Base-by-base conservation (phyloP, 2,888 invertebrate species). In the Epinotia demarniana region DNA sequence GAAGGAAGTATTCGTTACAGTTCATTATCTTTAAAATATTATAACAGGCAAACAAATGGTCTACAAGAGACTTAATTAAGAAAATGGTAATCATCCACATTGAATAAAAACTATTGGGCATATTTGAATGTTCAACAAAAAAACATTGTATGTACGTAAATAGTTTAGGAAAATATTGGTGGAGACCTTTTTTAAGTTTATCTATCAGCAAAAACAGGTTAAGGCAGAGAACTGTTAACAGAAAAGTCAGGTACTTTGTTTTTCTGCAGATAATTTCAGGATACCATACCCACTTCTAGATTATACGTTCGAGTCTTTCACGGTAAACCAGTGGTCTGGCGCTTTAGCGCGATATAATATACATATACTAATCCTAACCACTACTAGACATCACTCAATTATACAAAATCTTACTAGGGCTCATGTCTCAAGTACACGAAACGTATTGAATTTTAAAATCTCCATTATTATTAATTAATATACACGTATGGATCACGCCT, bases 191-290 rank as follows among this genome's bases (percentile, higher is more conserved):
- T 53, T 46, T 46, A 46, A 6, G 19, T 23, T 39, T n/a, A 23
- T 53, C 13, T 43, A 58, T 19, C 39, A n/a, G 53, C 18, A 60
- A 61, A 66, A 66, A 72, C 63, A 18, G 13, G 19, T 16, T 11
- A 18, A 58, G 64, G 57, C 57, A 71, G 53, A 71, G 11, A 62
- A 60, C 49, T 71, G 53, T 61, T 61, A 27, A 62, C 46, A 13
- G 63, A 43, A 46, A 53, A 27, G 49, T 53, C 53, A 71, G 62
- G 70, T 71, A 71, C 70, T 61, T n/a, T 11, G 39, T 60, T 61
- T 58, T 58, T 73, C 60, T 73, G 61, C 53, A 73, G 73, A 73
- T 73, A 61, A 73, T 73, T 67, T 73, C 55, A 73, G 68, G 61
- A 55, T 73, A 39, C 53, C 12, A 55, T 43, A 72, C 46, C 43